Conservation (phyloP, 2,113 vertebrate species). For the Embiotoca jacksoni region DNA sequence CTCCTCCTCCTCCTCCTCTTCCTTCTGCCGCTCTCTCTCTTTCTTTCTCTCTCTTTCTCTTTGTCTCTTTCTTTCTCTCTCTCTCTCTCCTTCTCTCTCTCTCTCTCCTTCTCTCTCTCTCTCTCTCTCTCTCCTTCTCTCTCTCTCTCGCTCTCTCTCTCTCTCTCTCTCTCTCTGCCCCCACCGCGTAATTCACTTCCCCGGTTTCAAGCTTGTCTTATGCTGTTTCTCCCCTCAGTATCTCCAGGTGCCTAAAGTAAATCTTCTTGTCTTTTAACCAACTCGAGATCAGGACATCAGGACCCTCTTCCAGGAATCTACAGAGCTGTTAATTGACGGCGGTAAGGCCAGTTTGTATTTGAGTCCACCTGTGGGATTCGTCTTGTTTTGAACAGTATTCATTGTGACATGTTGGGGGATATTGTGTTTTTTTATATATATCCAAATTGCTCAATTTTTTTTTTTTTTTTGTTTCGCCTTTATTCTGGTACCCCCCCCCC, state of each 20-base stretch:
- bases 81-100: neutral
- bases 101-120: neutral
- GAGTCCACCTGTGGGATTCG: conserved; percentile 51
- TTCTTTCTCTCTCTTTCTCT: neutral
- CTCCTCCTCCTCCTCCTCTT: conserved; percentile 10
- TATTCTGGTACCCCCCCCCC: neutral
- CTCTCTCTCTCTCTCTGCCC: conserved; percentile 8
- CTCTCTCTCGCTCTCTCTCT: neutral
- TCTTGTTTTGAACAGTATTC: neutral
- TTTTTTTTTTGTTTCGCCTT: neutral
- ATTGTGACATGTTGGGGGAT: neutral
- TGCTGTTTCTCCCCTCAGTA: conserved; percentile 38
- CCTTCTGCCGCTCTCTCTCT: neutral
- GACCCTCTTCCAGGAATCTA: conserved; percentile 47
- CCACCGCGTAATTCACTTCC: conserved; percentile 71
- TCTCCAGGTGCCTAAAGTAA: conserved; percentile 56
- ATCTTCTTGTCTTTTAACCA: conserved; percentile 34
- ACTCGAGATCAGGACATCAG: conserved; percentile 23
- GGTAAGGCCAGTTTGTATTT: conserved; percentile 65
- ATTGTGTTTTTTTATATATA: neutral
- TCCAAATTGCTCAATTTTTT: neutral
- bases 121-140: conserved; percentile 4
- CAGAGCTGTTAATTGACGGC: conserved; percentile 27
- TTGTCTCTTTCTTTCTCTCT: neutral
- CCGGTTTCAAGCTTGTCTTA: conserved; percentile 59